These are phyloP conservation scores for Bombus impatiens DNA, from an alignment of 1,140 invertebrate species.

Conservation along the genomic window DNA sequence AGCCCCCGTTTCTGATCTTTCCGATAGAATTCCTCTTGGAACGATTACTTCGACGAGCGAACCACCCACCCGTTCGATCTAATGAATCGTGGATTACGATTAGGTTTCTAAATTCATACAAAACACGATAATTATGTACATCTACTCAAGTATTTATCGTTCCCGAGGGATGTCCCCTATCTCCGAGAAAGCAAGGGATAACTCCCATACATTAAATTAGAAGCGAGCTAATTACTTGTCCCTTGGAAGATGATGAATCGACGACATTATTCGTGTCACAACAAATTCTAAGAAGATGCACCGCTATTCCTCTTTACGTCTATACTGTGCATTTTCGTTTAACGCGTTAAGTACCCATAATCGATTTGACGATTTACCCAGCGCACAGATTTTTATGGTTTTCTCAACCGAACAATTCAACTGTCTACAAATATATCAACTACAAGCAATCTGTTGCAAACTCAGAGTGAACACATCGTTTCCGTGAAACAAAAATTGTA, in stretches of 20 bases:
- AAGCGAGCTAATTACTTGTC: constrained; percentile 56
- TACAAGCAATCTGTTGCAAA: too few species aligned
- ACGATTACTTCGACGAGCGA: background rate
- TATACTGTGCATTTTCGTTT: too few species aligned
- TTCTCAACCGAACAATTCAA: too few species aligned
- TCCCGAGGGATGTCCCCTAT: constrained; percentile 28
- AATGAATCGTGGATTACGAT: constrained; percentile 50
- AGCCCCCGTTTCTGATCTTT: constrained; percentile 35
- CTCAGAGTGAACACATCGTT: too few species aligned
- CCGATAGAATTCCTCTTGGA: constrained; percentile 34
- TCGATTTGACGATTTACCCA: too few species aligned
- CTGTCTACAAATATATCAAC: too few species aligned
- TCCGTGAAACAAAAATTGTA: too few species aligned
- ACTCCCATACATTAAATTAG: constrained; percentile 57
- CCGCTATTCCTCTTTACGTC: too few species aligned
- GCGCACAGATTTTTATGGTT: too few species aligned
- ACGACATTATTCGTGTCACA: too few species aligned
- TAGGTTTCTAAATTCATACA: constrained; percentile 49
- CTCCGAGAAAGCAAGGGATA: constrained; percentile 20
- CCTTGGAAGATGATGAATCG: background rate
- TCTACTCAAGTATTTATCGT: constrained; percentile 58
- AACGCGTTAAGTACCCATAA: too few species aligned
- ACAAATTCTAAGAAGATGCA: too few species aligned
- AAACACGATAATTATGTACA: constrained; percentile 38
- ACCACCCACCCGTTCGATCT: background rate